These are phyloP conservation scores for Oncorhynchus masou DNA, from an alignment of 2,113 vertebrate species.

Conservation along the genomic window DNA sequence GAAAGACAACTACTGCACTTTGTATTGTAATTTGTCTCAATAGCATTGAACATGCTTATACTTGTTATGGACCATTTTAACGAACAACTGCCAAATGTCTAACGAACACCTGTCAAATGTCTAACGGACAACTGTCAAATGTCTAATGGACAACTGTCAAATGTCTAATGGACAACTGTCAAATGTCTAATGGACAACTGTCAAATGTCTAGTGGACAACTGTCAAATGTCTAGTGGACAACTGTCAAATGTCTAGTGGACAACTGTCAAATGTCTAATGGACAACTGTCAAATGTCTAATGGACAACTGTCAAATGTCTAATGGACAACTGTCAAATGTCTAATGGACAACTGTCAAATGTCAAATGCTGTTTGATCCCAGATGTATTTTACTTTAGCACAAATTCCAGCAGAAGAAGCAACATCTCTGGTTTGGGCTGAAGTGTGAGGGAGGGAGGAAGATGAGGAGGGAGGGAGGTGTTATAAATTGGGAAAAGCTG, in stretches of 20 bases:
- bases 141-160: slow-evolving; percentile 30
- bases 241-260: too few relatives aligned
- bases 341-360: slow-evolving; percentile 9
- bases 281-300: not conserved
- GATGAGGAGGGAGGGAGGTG: slow-evolving; percentile 14
- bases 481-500: slow-evolving; percentile 26
- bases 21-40: too few relatives aligned
- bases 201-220: slow-evolving; percentile 23
- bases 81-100: not conserved
- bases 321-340: not conserved
- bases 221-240: not conserved
- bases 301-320: too few relatives aligned
- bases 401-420: too few relatives aligned
- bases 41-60: too few relatives aligned
- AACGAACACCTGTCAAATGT: slow-evolving; percentile 18
- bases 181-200: slow-evolving; percentile 34
- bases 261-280: not conserved
- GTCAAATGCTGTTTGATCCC: slow-evolving; percentile 49
- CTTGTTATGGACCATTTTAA: too few relatives aligned
- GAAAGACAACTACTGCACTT: slow-evolving; percentile 8
- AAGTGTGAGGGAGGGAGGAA: slow-evolving; percentile 10
- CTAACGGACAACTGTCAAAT: slow-evolving; percentile 15
- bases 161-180: slow-evolving; percentile 33
- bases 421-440: not conserved
- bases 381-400: not conserved